Base-by-base conservation (phyloP, 2,888 invertebrate genomes). In the Drosophila limbata region DNA sequence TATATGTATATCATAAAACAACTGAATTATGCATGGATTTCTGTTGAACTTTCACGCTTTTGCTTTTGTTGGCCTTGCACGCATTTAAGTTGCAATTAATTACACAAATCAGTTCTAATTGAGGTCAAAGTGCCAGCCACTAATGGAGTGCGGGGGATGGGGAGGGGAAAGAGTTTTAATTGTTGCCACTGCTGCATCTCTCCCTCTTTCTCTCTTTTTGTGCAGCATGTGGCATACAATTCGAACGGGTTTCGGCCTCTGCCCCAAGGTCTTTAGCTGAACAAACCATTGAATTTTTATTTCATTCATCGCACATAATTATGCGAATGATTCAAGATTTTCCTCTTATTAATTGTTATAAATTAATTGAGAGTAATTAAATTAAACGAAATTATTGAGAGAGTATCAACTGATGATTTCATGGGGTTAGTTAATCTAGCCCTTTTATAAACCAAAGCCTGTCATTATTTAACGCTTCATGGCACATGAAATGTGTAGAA, bases 81-180 rank as follows among this genome's bases (percentile, higher is more conserved):
- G 60, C 63, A 62, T 56, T 82, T 66, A 72, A 78, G 78, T 84
- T 80, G 69, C 79, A 74, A 81, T 81, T 79, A 85, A 85, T 79
- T 79, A 64, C 59, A 65, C 47, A 71, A 72, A 78, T 76, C 76
- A 70, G 51, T 42, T 63, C 50, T 31, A 61, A 82, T 72, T 77
- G 83, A 73, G 84, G 84, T 86, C 79, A 84, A 80, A 71, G 70
- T 67, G 40, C 62, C 55, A 45, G 53, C 11, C 61, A 13, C 47
- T 35, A 45, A 25, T 9, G 15, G 15, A 31, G 33, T 4, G 33
- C 8, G 33, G 21, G n/a, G n/a, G 9, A 4, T 19, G 19, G 9
- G 11, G 4, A 13, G 19, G 11, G 10, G 8, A 19, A 37, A 25
- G 3, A 51, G 10, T 25, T n/a, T n/a, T 25, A 6, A 33, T 5